Base-by-base conservation (phyloP, 2,797 vertebrate genomes). In the Anguilla obscura region DNA sequence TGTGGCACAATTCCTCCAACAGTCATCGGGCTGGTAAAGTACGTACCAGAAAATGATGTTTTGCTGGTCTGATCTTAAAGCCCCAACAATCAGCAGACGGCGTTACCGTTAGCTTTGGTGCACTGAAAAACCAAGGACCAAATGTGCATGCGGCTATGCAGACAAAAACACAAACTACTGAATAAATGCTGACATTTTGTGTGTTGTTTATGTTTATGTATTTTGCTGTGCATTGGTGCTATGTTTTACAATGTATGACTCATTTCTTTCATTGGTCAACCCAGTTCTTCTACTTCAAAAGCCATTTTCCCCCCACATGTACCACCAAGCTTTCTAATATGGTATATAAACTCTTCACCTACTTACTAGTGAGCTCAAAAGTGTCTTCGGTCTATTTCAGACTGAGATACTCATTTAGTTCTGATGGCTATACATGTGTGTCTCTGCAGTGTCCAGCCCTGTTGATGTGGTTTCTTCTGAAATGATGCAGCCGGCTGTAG, bases 331-430 rank as follows among this genome's bases (percentile, higher is more conserved):
- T 40, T 40, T 40, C 36, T 40, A 40, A 52, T 10, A 52, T 52
- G 6, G 50, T 52, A 52, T 52, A 52, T 52, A 0, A 10, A 3
- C 50, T 10, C 50, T 52, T 52, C 9, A 54, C 12, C 12, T 54
- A 54, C 52, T 54, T 9, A 12, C 52, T 54, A 1, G 8, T 12
- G 8, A 54, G 52, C 50, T 52, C 50, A 52, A 60, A 60, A 16
- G 58, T 60, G 4, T 63, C 60, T 21, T 21, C 1, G 40, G n/a
- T 45, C 30, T 40, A n/a, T 10, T 79, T 79, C 30, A 50, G 40
- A 0, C 5, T 76, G 69, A 21, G 66, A 54, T 76, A 86, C 76
- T 76, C 76, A 86, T 86, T n/a, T 50, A 76, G 8, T 14, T 79
- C 18, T 36, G 56, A 50, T 71, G 45, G 45, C 40, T 30, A 79